A percentile compares a stretch with the other conserved stretches of the same genome.
Evolutionary conservation across 2,113 vertebrate genomes (phyloP).

Genomic region (Chamaetylas fuelleborni): DNA sequence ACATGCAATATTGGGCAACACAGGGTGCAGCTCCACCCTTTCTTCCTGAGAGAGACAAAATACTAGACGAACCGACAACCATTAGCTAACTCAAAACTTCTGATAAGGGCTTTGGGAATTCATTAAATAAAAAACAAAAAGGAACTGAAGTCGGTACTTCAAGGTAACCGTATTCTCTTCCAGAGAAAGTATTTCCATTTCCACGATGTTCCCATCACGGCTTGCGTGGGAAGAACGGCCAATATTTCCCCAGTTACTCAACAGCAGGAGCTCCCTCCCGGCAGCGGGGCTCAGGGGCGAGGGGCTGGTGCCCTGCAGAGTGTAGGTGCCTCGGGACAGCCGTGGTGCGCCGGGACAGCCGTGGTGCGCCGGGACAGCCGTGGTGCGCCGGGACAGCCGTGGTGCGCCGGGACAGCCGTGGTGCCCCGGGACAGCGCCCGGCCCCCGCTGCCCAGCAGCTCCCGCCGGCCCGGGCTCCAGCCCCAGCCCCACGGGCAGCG

Average conservation of each 20-base stretch:
- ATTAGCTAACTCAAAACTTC: not conserved
- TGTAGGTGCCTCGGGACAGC: no score
- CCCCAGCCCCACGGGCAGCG: not conserved
- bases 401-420: no score
- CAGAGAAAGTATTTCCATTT: not conserved
- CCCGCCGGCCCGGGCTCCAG: not conserved
- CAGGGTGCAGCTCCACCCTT: not conserved
- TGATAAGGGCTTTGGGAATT: not conserved
- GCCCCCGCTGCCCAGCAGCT: not conserved
- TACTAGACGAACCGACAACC: not conserved
- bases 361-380: rapidly evolving
- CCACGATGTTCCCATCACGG: not conserved
- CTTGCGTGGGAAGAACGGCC: not conserved
- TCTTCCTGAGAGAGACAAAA: not conserved
- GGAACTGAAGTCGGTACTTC: not conserved
- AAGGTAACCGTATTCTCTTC: not conserved
- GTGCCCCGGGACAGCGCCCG: not conserved
- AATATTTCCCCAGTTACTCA: rapidly evolving
- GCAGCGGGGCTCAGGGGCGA: not conserved
- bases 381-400: no score
- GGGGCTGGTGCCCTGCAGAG: rapidly evolving
- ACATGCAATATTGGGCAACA: not conserved
- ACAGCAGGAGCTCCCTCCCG: not conserved
- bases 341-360: no score
- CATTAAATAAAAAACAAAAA: not conserved